Evolutionary conservation across 2,113 vertebrate species (phyloP).

Genomic region (Cryptotis parvus): DNA sequence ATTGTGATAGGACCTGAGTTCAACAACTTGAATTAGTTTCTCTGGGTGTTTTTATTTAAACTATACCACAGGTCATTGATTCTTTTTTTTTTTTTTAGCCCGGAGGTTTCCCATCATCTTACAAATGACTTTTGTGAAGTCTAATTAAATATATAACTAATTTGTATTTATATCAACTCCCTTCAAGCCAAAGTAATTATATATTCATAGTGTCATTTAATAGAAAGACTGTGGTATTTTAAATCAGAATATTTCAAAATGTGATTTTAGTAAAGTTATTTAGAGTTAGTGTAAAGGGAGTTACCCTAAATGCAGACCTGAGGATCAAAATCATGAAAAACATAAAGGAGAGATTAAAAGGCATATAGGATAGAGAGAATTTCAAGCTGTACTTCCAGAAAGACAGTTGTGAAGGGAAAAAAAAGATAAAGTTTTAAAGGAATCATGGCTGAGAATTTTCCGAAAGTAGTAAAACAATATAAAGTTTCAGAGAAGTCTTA

Average conservation of each 20-base stretch:
- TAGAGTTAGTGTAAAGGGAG: not conserved
- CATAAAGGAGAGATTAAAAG: not conserved
- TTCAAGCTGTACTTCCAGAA: too few relatives aligned
- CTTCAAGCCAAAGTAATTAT: not conserved
- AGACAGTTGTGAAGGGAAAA: not conserved
- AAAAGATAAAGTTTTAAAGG: not conserved
- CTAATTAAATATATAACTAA: not conserved
- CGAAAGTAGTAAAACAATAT: not conserved
- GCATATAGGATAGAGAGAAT: not conserved
- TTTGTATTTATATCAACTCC: not conserved
- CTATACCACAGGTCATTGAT: too few relatives aligned
- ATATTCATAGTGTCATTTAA: not conserved
- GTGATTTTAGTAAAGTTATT: not conserved
- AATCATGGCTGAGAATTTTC: not conserved
- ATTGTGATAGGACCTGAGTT: too few relatives aligned
- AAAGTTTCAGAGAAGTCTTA: not conserved
- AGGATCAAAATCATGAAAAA: not conserved
- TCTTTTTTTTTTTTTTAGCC: too few relatives aligned
- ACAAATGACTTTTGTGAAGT: not conserved
- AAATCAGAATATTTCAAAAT: slow-evolving; percentile 21
- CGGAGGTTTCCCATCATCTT: not conserved
- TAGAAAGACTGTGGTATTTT: not conserved
- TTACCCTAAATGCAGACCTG: not conserved
- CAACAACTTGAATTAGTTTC: too few relatives aligned
- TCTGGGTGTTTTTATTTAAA: too few relatives aligned